Conservation (phyloP, 2,113 vertebrate genomes). For the Picathartes gymnocephalus region DNA sequence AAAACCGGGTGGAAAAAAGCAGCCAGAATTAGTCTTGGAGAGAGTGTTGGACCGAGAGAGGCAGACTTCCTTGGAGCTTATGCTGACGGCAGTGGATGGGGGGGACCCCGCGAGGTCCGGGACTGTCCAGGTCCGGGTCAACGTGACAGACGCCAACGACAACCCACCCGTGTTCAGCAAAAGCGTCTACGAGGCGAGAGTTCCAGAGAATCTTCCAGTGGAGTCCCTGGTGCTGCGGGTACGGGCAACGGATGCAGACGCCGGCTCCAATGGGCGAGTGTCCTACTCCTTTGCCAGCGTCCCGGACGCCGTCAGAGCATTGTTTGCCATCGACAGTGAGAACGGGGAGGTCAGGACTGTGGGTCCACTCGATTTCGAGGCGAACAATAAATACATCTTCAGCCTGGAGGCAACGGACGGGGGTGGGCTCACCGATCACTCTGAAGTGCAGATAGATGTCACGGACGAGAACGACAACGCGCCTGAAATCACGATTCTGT, state of each 20-base stretch:
- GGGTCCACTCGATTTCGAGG: background rate
- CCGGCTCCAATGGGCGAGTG: accelerated
- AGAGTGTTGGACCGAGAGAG: accelerated
- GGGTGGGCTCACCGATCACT: accelerated
- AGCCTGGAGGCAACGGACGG: accelerated
- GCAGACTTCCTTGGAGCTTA: accelerated
- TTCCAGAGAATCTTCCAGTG: accelerated
- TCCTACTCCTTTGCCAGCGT: accelerated
- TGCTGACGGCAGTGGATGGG: accelerated
- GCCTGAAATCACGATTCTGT: accelerated
- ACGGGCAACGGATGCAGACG: accelerated
- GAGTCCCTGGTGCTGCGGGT: accelerated
- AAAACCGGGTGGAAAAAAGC: accelerated
- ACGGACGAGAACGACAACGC: accelerated
- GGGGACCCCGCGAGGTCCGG: accelerated
- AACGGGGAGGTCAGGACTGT: accelerated
- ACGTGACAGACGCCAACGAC: accelerated
- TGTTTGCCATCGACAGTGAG: accelerated
- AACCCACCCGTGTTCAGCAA: background rate
- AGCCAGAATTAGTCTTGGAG: accelerated
- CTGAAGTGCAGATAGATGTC: accelerated
- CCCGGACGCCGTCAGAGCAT: accelerated
- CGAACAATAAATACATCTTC: background rate
- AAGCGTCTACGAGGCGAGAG: accelerated
- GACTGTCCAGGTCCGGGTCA: accelerated